phyloP scores from a whole-genome alignment of 2,888 invertebrate species.

The Strigamia crassipes region DNA sequence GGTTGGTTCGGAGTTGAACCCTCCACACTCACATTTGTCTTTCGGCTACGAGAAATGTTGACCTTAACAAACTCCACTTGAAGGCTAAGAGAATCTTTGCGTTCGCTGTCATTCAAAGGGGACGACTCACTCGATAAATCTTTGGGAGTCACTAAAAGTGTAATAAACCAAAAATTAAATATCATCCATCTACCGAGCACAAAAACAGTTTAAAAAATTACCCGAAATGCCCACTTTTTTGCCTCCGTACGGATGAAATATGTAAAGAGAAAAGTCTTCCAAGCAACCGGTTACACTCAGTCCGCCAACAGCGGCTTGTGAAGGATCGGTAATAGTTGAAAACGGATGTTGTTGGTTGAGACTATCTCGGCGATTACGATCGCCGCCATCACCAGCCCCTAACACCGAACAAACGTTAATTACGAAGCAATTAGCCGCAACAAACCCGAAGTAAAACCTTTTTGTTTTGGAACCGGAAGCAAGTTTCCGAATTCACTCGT shows the following conservation, averaged over 20 bases:
- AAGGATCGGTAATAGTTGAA: background rate
- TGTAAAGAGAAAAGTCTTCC: slow-evolving; percentile 95
- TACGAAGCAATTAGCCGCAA: background rate
- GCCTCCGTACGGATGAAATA: slow-evolving; percentile 97
- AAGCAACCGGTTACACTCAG: slow-evolving; percentile 94
- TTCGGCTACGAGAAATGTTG: slow-evolving; percentile 87
- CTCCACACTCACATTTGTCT: slow-evolving; percentile 86
- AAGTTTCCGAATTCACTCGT: slow-evolving; percentile 63
- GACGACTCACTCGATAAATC: slow-evolving; percentile 51
- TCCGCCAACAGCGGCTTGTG: slow-evolving; percentile 68
- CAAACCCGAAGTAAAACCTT: slow-evolving; percentile 53
- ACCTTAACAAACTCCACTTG: slow-evolving; percentile 97
- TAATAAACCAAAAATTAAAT: background rate
- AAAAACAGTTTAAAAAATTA: slow-evolving; percentile 51
- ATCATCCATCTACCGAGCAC: background rate
- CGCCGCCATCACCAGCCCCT: background rate
- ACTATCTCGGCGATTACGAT: background rate
- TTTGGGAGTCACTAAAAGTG: slow-evolving; percentile 50
- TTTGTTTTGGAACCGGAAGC: slow-evolving; percentile 37
- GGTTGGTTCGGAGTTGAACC: slow-evolving; percentile 74
- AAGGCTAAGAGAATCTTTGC: slow-evolving; percentile 93
- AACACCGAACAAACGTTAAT: background rate
- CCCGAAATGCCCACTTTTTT: slow-evolving; percentile 72
- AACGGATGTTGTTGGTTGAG: background rate
- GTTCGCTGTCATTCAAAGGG: slow-evolving; percentile 74